phyloP scores from a whole-genome alignment of 2,113 vertebrate genomes.

The Verasper variegatus region DNA sequence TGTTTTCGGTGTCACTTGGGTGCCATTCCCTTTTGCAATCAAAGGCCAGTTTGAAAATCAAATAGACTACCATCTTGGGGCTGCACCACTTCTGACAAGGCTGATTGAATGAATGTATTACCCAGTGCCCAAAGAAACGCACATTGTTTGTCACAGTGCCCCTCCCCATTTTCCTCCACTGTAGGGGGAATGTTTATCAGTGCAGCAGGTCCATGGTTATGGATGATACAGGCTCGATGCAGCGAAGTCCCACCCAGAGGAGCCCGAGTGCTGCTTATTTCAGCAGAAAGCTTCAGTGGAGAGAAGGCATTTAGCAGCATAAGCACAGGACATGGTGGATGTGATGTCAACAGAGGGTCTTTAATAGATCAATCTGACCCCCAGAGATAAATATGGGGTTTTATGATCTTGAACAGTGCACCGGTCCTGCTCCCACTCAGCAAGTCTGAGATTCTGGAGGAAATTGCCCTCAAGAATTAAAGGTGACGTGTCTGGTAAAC shows the following conservation, averaged over 20 bases:
- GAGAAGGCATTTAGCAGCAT: constrained; percentile 64
- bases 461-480: constrained; percentile 11
- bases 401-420: constrained; percentile 57
- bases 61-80: constrained; percentile 60
- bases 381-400: constrained; percentile 59
- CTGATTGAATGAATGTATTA: constrained; percentile 73
- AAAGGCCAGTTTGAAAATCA: constrained; percentile 75
- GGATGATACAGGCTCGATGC: constrained; percentile 60
- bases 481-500: constrained; percentile 16
- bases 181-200: constrained; percentile 57
- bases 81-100: constrained; percentile 54
- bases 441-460: constrained; percentile 20
- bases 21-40: constrained; percentile 63
- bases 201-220: constrained; percentile 66
- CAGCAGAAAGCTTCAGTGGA: constrained; percentile 69
- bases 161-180: constrained; percentile 14
- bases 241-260: constrained; percentile 60
- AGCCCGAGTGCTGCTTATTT: constrained; percentile 71
- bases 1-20: constrained; percentile 62
- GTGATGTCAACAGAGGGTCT: constrained; percentile 58
- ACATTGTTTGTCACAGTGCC: constrained; percentile 50
- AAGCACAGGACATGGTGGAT: constrained; percentile 63
- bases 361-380: constrained; percentile 74
- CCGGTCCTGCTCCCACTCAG: constrained; percentile 33
- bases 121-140: constrained; percentile 50